These are phyloP conservation scores for Danio aesculapii DNA, from an alignment of 2,797 vertebrate species.

Conservation along the genomic window DNA sequence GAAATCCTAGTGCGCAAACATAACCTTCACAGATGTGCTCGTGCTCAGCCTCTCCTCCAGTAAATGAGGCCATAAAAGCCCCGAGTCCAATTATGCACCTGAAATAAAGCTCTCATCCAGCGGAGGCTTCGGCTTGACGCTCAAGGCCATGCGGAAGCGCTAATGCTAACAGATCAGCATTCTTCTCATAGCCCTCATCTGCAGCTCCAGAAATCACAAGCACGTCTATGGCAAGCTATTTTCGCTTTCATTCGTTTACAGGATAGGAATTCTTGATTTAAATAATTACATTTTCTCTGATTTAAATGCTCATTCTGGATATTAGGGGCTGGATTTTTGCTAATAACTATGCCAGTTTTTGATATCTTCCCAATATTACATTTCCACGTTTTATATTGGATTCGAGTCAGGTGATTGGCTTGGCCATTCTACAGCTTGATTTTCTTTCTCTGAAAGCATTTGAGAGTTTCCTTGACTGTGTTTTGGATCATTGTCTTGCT, in stretches of 20 bases:
- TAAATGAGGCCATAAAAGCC: conserved; percentile 63
- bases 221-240: conserved; percentile 72
- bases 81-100: conserved; percentile 64
- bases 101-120: conserved; percentile 63
- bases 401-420: too few species aligned
- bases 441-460: too few species aligned
- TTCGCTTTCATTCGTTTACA: conserved; percentile 16
- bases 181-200: conserved; percentile 71
- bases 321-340: too few species aligned
- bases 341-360: too few species aligned
- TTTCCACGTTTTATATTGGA: too few species aligned
- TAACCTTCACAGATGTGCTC: conserved; percentile 60
- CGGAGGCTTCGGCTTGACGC: conserved; percentile 54
- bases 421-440: too few species aligned
- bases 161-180: conserved; percentile 70
- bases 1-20: conserved; percentile 49
- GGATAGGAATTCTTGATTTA: too few species aligned
- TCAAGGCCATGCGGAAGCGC: conserved; percentile 55
- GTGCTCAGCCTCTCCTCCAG: conserved; percentile 53
- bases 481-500: too few species aligned
- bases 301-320: too few species aligned
- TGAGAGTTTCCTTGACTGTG: too few species aligned
- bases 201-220: conserved; percentile 86
- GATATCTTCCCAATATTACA: too few species aligned
- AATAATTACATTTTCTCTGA: too few species aligned